These are phyloP conservation scores for Alfaro cultratus DNA, from an alignment of 2,797 vertebrate species.

Conservation along the genomic window DNA sequence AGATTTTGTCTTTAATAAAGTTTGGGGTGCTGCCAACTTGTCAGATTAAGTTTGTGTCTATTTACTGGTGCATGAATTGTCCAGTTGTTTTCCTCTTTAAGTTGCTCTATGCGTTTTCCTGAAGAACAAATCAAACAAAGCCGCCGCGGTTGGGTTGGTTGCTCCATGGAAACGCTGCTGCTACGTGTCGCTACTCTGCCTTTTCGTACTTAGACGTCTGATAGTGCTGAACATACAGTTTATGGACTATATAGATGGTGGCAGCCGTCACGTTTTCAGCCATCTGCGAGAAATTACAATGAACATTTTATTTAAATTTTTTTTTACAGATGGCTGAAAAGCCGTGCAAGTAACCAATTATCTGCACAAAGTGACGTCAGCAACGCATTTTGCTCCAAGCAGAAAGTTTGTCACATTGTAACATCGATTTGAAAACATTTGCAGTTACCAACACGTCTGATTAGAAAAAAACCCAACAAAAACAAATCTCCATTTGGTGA, in stretches of 20 bases:
- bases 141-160: background rate
- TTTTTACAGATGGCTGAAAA: constrained; percentile 3
- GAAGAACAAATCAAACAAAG: background rate
- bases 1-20: background rate
- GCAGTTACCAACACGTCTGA: constrained; percentile 22
- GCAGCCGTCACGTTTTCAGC: background rate
- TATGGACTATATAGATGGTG: background rate
- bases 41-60: no score
- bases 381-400: constrained; percentile 3
- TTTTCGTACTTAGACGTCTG: background rate
- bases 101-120: background rate
- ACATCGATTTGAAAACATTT: constrained; percentile 13
- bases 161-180: background rate
- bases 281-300: background rate
- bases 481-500: constrained; percentile 3
- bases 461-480: background rate
- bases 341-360: background rate
- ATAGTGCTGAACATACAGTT: background rate
- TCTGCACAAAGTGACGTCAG: constrained; percentile 1
- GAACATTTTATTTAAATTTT: background rate
- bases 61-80: background rate
- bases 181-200: background rate
- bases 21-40: no score
- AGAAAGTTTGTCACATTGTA: constrained; percentile 1
- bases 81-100: background rate